phyloP scores from a whole-genome alignment of 2,113 vertebrate species.

The Picathartes gymnocephalus region DNA sequence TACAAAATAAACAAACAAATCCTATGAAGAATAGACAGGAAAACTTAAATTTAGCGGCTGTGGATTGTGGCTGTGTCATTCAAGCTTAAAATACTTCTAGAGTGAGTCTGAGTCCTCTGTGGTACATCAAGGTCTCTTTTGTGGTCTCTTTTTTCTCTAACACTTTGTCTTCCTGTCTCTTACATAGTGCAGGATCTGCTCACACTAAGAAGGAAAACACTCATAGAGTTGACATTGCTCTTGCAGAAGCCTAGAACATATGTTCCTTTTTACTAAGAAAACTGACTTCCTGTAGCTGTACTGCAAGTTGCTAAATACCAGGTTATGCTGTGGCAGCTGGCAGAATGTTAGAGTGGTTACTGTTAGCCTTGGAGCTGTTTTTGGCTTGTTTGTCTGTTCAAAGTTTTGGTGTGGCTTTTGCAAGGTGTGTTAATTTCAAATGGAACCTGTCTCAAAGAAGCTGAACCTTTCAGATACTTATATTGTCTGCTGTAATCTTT shows the following conservation, averaged over 20 bases:
- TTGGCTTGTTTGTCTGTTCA: neutral
- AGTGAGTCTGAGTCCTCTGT: neutral
- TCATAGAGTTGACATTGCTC: neutral
- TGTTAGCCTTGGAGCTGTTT: neutral
- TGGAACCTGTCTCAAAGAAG: neutral
- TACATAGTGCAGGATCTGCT: neutral
- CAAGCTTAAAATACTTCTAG: neutral
- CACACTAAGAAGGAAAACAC: neutral
- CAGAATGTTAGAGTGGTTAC: neutral
- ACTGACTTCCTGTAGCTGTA: neutral
- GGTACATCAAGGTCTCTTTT: neutral
- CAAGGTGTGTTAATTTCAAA: neutral
- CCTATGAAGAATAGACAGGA: neutral
- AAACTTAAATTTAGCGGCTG: neutral
- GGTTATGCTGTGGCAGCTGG: constrained; percentile 2
- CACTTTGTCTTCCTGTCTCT: neutral
- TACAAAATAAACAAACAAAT: neutral
- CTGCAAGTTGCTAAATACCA: neutral
- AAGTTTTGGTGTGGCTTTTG: neutral
- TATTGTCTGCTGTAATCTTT: neutral
- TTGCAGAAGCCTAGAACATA: neutral
- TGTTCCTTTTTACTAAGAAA: constrained; percentile 5
- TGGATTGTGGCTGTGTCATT: neutral
- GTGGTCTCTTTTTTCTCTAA: neutral
- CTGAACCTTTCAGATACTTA: neutral